These are phyloP conservation scores for Caradrina kadenii DNA, from an alignment of 2,888 invertebrate genomes.

Conservation along the genomic window DNA sequence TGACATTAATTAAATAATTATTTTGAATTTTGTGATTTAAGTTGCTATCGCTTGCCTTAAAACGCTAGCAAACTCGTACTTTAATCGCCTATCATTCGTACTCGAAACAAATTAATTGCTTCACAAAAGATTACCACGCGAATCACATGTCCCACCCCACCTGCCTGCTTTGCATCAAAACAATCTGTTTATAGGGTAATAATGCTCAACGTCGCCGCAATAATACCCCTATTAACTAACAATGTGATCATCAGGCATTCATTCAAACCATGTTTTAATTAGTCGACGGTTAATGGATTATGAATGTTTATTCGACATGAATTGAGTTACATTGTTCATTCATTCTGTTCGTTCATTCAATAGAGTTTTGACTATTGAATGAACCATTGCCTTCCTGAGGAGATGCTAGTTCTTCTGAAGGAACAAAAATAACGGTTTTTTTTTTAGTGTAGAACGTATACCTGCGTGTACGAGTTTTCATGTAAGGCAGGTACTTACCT, in stretches of 20 bases:
- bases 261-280: slow-evolving; percentile 54
- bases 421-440: no score
- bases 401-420: not conserved
- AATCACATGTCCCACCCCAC: not conserved
- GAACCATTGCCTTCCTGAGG: not conserved
- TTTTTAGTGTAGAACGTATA: no score
- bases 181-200: slow-evolving; percentile 37
- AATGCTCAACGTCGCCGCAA: slow-evolving; percentile 39
- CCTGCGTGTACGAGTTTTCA: no score
- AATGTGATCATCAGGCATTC: slow-evolving; percentile 54
- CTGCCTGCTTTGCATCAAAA: slow-evolving; percentile 23
- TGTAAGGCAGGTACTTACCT: no score
- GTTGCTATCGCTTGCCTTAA: no score
- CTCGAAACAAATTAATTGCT: not conserved
- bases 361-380: not conserved
- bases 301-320: slow-evolving; percentile 31
- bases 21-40: no score
- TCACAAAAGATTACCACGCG: not conserved
- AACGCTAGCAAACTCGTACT: no score
- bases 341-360: slow-evolving; percentile 4
- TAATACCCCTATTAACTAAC: slow-evolving; percentile 55
- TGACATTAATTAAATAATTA: no score
- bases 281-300: slow-evolving; percentile 45
- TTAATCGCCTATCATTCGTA: not conserved
- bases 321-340: slow-evolving; percentile 19